Conservation (phyloP, 2,888 invertebrate genomes). For the Stenotaenia linearis region DNA sequence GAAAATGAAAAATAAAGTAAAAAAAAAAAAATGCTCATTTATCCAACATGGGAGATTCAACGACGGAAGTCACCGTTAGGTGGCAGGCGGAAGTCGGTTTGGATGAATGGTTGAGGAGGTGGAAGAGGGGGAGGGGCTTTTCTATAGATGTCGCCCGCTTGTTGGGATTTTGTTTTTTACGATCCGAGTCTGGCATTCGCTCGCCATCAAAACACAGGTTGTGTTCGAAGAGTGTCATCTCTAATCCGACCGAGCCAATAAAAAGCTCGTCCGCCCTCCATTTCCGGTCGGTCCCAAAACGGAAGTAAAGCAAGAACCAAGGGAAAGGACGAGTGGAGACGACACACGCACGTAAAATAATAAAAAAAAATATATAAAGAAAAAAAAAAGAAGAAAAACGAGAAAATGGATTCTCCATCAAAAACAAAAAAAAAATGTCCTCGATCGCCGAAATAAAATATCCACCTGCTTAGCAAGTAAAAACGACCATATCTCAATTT, state of each 20-base stretch:
- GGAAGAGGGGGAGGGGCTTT: not conserved
- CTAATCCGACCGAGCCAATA: constrained; percentile 26
- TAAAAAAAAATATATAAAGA: not conserved
- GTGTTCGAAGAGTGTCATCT: constrained; percentile 26
- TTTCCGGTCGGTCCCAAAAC: constrained; percentile 8
- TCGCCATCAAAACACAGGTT: constrained; percentile 26
- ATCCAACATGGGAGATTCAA: not conserved
- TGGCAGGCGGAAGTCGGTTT: constrained; percentile 23
- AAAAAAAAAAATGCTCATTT: not conserved
- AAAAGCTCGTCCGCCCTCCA: constrained; percentile 26
- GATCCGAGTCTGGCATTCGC: constrained; percentile 14
- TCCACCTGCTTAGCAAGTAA: not conserved
- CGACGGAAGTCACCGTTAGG: constrained; percentile 19
- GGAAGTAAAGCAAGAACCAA: constrained; percentile 19
- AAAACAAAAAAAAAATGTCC: not conserved
- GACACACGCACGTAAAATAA: not conserved
- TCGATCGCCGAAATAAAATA: not conserved
- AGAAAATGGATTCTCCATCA: not conserved
- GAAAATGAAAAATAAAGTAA: not conserved
- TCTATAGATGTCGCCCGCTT: constrained; percentile 19
- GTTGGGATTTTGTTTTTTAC: constrained; percentile 26
- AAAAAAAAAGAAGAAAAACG: not conserved
- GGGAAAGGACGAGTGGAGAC: constrained; percentile 24
- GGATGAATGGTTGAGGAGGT: constrained; percentile 13
- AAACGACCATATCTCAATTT: not conserved